Evolutionary conservation across 1,140 invertebrate species (phyloP), one percentile per base, ranked within the genome.

Genomic region (Bathynomus jamesi): DNA sequence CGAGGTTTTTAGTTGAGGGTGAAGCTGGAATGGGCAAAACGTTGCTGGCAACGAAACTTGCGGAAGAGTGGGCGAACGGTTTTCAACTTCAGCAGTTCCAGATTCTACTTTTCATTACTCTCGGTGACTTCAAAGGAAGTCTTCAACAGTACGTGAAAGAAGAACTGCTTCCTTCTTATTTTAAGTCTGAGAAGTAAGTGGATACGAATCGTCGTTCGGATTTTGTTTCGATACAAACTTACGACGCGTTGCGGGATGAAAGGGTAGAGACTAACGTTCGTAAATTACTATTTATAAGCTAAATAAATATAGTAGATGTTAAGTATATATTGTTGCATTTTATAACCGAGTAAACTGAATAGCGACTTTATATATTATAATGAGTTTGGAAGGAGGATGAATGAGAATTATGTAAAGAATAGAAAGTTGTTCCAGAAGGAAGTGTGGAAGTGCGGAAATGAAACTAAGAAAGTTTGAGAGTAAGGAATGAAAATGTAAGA

Each of bases 71-170:
- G 69, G 69, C 69, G 0, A 53, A 62, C 11, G 69, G 61, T n/a
- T 31, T 27, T 3, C 24, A 28, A 3, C 29, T 70, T 21, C 73
- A 31, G 69, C 68, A 69, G 71, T 74, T 75, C 68, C 68, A 73
- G 30, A 74, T 85, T 72, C 82, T 84, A 4, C 82, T 86, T 61
- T 84, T 86, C 70, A 82, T 87, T 13, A 85, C 85, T 0, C 78
- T 86, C 4, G 78, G 84, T 8, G 85, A 87, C 73, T 80, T 86
- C 27, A 83, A 83, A 65, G 17, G 77, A 21, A 78, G 76, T 46
- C 78, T 86, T 8, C 74, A 82, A 21, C 82, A 81, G 32, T 85
- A 85, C 76, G 75, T 86, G 11, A 78, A 83, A 8, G 78, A 83
- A 31, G 85, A 86, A 77, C 79, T 86, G 0, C 81, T 77, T 25